Evolutionary conservation across 2,113 vertebrate species (phyloP).

Genomic region (Glareola pratincola): DNA sequence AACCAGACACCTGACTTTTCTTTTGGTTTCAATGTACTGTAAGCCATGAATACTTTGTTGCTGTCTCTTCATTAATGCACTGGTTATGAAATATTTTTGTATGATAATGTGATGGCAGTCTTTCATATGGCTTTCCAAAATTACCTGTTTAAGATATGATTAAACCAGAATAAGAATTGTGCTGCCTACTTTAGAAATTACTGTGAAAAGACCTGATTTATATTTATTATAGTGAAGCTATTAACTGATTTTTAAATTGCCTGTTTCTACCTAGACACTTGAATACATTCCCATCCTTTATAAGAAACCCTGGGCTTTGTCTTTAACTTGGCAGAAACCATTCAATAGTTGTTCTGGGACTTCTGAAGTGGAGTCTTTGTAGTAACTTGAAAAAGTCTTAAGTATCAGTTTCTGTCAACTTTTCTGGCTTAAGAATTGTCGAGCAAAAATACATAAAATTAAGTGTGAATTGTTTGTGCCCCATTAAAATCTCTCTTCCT

Average conservation of each 20-base stretch:
- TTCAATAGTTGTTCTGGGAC: background rate
- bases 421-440: background rate
- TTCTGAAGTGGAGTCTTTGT: background rate
- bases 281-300: background rate
- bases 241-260: background rate
- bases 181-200: background rate
- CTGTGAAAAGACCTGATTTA: background rate
- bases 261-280: background rate
- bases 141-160: background rate
- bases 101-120: background rate
- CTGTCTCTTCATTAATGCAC: background rate
- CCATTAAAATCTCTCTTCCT: background rate
- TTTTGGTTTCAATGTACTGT: background rate
- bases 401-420: background rate
- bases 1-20: background rate
- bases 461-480: background rate
- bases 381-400: background rate
- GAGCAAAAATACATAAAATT: background rate
- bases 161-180: background rate
- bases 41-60: background rate
- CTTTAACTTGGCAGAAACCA: background rate
- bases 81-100: background rate
- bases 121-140: background rate
- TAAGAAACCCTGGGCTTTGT: background rate
- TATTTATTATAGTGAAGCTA: background rate